A percentile compares a stretch with the other conserved stretches of the same genome.
Conservation (phyloP, 1,140 invertebrate genomes). For the Bombus sylvicola region DNA sequence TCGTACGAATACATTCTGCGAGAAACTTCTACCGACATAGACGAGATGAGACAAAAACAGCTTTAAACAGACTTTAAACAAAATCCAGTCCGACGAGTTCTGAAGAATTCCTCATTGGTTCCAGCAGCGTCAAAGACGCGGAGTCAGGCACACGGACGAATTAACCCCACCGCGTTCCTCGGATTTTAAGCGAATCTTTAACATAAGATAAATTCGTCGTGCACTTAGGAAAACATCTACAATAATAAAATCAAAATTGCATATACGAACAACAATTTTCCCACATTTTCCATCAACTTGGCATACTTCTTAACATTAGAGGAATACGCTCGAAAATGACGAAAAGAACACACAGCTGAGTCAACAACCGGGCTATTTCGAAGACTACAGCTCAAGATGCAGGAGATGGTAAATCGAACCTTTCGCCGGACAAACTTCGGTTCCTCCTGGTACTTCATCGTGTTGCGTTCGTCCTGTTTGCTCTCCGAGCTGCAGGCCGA, state of each 20-base stretch:
- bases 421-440: background rate
- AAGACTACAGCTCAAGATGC: background rate
- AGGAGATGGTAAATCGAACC: background rate
- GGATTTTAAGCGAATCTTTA: too few species aligned
- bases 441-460: background rate
- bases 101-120: background rate
- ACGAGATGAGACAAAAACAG: background rate
- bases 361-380: too few species aligned
- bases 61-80: background rate
- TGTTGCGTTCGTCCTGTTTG: background rate
- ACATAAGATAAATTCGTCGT: too few species aligned
- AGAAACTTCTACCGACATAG: background rate
- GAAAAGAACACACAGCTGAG: too few species aligned
- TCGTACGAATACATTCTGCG: background rate
- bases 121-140: background rate
- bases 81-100: background rate
- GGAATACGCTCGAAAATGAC: too few species aligned
- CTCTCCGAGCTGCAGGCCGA: background rate
- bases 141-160: background rate
- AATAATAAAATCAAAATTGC: too few species aligned
- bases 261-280: too few species aligned
- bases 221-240: too few species aligned
- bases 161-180: background rate
- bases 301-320: too few species aligned
- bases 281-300: too few species aligned